Base-by-base conservation (phyloP, 2,113 vertebrate genomes). In the Paramisgurnus dabryanus region DNA sequence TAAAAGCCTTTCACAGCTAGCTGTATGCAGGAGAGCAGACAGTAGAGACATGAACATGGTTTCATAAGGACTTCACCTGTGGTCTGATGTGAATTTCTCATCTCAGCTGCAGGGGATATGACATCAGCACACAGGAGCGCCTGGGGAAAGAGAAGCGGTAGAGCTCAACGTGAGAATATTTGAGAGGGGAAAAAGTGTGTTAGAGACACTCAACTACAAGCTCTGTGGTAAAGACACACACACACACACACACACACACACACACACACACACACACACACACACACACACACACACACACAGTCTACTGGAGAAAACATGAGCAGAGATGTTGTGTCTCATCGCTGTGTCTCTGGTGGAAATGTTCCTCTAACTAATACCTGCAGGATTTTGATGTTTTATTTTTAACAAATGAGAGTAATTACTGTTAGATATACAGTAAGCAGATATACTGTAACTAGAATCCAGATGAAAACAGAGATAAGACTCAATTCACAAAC, bases 81-180 rank as follows among this genome's bases (percentile, higher is more conserved):
- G 84, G 78, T 70, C 74, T 66, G 73, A 80, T 85, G 79, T 78
- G 74, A 57, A 68, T 78, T 79, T 78, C 65, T 80, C 55, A 78
- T 73, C 77, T 78, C 69, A 75, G 78, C 84, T 85, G 73, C 64
- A 82, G 84, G 84, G 78, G 45, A 85, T 81, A 67, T 85, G 81
- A 82, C 84, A 82, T 80, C 77, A 73, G 75, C 78, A 78, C 61
- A 65, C 34, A 17, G 11, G 50, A 45, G 43, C 50, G 60, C 78
- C 55, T 75, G 43, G 76, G 68, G 68, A 68, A 78, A 80, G n/a
- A 67, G 68, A 45, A 22, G 78, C 77, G 34, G 63, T 72, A 68
- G 64, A 65, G 61, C 72, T 83, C 70, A 27, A 47, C 50, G 34
- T 60, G 69, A 78, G n/a, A 34, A 50, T 78, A 68, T 82, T 55